These are phyloP conservation scores for Cavia aperea DNA, from an alignment of 2,113 vertebrate genomes.

Conservation along the genomic window DNA sequence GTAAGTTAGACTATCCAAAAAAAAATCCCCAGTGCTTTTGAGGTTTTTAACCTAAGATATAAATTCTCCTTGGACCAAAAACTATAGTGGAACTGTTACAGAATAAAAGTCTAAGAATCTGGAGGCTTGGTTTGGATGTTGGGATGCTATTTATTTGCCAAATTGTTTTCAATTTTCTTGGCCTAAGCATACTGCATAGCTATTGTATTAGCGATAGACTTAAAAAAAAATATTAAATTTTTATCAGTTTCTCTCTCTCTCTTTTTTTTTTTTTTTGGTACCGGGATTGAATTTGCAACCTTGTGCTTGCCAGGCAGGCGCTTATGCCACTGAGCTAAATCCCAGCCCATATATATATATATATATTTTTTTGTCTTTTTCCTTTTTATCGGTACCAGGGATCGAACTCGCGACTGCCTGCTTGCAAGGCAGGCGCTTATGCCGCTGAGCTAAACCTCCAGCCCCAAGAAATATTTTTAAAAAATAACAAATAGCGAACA, in stretches of 20 bases:
- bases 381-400: too few relatives aligned
- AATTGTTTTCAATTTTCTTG: conserved; percentile 13
- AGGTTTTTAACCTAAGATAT: conserved; percentile 24
- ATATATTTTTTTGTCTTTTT: too few relatives aligned
- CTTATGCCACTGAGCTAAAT: too few relatives aligned
- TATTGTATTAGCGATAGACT: conserved; percentile 22
- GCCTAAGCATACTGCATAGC: neutral
- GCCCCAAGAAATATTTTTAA: too few relatives aligned
- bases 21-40: conserved; percentile 10
- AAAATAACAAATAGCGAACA: neutral
- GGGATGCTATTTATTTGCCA: conserved; percentile 41
- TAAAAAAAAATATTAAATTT: neutral
- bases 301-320: too few relatives aligned
- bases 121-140: conserved; percentile 21
- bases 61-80: neutral
- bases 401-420: too few relatives aligned
- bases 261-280: too few relatives aligned
- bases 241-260: neutral
- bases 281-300: too few relatives aligned
- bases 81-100: neutral
- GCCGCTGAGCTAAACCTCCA: too few relatives aligned
- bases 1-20: conserved; percentile 16
- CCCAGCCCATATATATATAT: too few relatives aligned
- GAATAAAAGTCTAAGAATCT: conserved; percentile 27
- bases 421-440: too few relatives aligned